phyloP scores from a whole-genome alignment of 2,797 vertebrate genomes.

The Halcyon smyrnensis region DNA sequence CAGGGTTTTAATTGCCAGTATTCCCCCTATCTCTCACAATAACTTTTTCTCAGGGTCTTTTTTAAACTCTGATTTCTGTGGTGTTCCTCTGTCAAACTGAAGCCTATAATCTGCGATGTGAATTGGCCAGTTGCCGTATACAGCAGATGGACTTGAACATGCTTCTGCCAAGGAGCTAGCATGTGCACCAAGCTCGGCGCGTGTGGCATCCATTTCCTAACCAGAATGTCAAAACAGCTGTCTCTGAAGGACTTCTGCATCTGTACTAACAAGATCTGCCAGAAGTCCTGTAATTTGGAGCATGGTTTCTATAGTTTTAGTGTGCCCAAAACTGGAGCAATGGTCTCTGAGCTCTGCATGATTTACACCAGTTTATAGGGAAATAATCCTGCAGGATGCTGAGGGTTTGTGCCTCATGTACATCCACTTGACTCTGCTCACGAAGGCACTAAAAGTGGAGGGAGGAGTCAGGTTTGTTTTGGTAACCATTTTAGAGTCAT shows the following conservation, averaged over 20 bases:
- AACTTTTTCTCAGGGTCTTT: not conserved
- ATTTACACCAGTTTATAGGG: not conserved
- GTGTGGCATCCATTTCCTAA: conserved; percentile 22
- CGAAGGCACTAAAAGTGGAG: not conserved
- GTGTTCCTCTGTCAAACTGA: not conserved
- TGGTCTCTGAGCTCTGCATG: not conserved
- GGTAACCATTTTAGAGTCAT: not conserved
- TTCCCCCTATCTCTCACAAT: not conserved
- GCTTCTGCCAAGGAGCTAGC: conserved; percentile 44
- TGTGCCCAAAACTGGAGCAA: not conserved
- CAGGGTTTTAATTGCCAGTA: not conserved
- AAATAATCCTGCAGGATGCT: not conserved
- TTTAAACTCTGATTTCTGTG: conserved; percentile 3
- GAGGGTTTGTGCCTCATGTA: not conserved
- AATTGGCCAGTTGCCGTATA: conserved; percentile 40
- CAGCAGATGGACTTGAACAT: conserved; percentile 69
- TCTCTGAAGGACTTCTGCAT: not conserved
- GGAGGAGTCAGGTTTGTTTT: not conserved
- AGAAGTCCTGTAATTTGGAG: not conserved
- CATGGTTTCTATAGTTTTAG: not conserved
- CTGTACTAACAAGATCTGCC: conserved; percentile 13
- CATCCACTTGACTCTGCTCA: not conserved
- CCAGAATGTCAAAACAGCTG: conserved; percentile 62
- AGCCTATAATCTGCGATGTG: conserved; percentile 14
- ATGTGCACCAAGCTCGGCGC: not conserved